Base-by-base conservation (phyloP, 2,113 vertebrate species). In the Eurypyga helias region DNA sequence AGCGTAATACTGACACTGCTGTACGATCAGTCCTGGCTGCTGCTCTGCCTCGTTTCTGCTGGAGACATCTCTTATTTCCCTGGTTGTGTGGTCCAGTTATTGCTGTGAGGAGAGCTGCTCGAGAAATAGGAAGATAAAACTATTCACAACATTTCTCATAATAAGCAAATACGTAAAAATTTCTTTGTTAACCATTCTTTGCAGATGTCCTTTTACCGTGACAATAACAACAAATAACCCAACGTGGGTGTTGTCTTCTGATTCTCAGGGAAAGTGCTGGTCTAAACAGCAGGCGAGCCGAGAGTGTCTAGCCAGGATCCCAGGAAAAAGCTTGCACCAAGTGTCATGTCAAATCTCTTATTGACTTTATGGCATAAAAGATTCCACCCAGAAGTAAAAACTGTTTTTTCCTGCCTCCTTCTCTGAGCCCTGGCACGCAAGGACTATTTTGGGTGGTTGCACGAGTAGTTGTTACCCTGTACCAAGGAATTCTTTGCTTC, bases 401-500 rank as follows among this genome's bases (percentile, higher is more conserved):
- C 36, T 19, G 26, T 23, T 8, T 58, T 76, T 77, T 46, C 13
- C 76, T 83, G 25, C 69, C 23, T 29, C 20, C 46, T 77, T 54
- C 76, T 66, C 55, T 60, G 58, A 90, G 58, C 33, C 80, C 72
- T 94, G 85, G 86, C 88, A 95, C 0, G 25, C 52, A 75, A 86
- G 38, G 61, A 84, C 67, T 90, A 12, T 73, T 94, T 79, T 75
- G 80, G 80, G 51, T 80, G 76, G 60, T 62, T 90, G 57, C 51
- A 57, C 66, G 55, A 71, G 43, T 21, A 71, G 69, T 23, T 78
- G 90, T 64, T 83, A 78, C 79, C 88, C 71, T 71, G 51, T 86
- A 96, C 90, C 92, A 96, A 90, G 79, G 92, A 95, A 96, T 96
- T 83, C 83, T 94, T 89, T 81, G 64, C 51, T 93, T 94, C 76